Conservation (phyloP, 1,140 invertebrate species). For the Calliopsis andreniformis region DNA sequence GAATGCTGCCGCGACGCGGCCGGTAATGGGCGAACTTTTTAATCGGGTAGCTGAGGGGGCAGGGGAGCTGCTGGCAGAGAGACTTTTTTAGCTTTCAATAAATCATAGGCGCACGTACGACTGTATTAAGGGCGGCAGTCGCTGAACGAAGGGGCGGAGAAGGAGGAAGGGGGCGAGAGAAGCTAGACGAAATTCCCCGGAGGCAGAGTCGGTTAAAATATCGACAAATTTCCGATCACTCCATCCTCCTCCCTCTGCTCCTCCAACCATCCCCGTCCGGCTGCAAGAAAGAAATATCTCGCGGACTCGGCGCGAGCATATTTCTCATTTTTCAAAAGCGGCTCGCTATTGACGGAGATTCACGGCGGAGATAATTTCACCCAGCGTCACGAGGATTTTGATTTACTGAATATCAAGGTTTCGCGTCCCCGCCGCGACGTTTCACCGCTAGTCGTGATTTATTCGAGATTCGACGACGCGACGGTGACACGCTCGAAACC, state of each 20-base stretch:
- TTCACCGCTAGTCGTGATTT: slow-evolving; percentile 7
- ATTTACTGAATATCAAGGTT: slow-evolving; percentile 32
- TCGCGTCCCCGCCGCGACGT: slow-evolving; percentile 5
- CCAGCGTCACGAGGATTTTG: slow-evolving; percentile 26
- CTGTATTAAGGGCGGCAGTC: slow-evolving; percentile 32
- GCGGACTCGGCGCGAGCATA: slow-evolving; percentile 13
- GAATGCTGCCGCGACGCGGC: slow-evolving; percentile 49
- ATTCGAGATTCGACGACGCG: slow-evolving; percentile 4
- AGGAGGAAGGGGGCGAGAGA: not conserved
- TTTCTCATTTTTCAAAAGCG: slow-evolving; percentile 48
- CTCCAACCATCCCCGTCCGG: not conserved
- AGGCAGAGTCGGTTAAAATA: slow-evolving; percentile 48
- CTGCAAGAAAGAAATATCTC: slow-evolving; percentile 36
- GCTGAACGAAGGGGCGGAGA: slow-evolving; percentile 8
- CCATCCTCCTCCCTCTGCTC: too few relatives aligned
- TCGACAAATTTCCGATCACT: slow-evolving; percentile 54
- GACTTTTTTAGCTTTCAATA: slow-evolving; percentile 47
- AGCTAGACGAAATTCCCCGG: slow-evolving; percentile 42
- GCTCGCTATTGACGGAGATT: slow-evolving; percentile 36
- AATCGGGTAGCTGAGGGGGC: slow-evolving; percentile 26
- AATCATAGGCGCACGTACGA: slow-evolving; percentile 55
- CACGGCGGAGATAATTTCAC: slow-evolving; percentile 41
- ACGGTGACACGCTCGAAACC: too few relatives aligned
- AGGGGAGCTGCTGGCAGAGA: not conserved
- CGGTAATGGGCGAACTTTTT: slow-evolving; percentile 67